Conservation (phyloP, 2,888 invertebrate genomes). For the Tipula lateralis region DNA sequence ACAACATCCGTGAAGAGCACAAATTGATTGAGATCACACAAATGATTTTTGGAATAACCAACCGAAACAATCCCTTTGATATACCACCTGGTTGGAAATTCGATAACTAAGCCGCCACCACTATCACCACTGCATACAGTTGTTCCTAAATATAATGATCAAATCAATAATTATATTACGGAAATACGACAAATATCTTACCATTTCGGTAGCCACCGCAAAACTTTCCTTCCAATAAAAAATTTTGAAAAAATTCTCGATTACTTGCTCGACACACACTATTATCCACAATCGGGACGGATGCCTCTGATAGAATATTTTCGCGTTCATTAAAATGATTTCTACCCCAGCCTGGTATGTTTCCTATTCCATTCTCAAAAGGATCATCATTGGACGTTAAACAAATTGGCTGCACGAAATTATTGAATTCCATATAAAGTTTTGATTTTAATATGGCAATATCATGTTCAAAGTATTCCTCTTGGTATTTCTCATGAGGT, state of each 20-base stretch:
- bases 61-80: conserved; percentile 27
- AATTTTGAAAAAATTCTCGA: not conserved
- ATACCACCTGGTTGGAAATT: conserved; percentile 25
- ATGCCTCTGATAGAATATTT: not conserved
- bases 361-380: not conserved
- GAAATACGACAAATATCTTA: not conserved
- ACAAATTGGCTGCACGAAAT: conserved; percentile 12
- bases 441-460: not conserved
- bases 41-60: not conserved
- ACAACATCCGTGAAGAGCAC: conserved; percentile 30
- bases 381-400: not conserved
- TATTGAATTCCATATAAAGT: not conserved
- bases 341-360: not conserved
- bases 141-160: not conserved
- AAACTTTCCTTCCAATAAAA: not conserved
- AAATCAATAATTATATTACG: not conserved
- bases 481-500: not conserved
- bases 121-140: not conserved
- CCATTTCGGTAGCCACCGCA: not conserved
- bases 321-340: not conserved
- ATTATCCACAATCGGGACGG: not conserved
- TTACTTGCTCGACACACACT: not conserved
- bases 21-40: conserved; percentile 15
- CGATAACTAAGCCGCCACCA: conserved; percentile 29
- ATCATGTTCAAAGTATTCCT: not conserved